Base-by-base conservation (phyloP, 2,888 invertebrate genomes). In the Oxyscelio sp. region DNA sequence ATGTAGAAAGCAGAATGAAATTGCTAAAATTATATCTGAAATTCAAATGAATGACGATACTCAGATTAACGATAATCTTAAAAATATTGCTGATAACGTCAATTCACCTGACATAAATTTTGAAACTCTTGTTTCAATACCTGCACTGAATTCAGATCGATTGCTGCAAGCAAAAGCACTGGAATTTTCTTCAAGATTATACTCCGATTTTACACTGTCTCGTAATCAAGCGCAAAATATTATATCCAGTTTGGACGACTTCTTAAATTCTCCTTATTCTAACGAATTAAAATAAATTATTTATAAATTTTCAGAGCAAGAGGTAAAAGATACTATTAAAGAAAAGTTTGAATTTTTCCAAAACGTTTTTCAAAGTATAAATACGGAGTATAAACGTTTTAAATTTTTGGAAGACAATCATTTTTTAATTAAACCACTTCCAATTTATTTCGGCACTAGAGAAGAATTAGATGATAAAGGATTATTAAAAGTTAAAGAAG, bases 341-440 rank as follows among this genome's bases (percentile, higher is more conserved):
- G 45, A 43, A 40, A 3, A 61, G 8, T 45, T 61, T 27, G 31
- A 74, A 5, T 19, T 5, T 4, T 38, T 75, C 31, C 65, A 75
- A 65, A 15, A 63, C 0, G 13, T 56, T 24, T 75, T 75, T 22
- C 15, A 11, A 19, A 17, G 56, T 21, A 27, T 75, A 5, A 24
- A 19, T 27, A 38, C 74, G 8, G 74, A 74, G 56, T 24, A 74
- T 19, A 74, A 74, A 24, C 74, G 65, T 45, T 40, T 75, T n/a
- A 31, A 65, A 58, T 65, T 56, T 34, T 45, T 58, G n/a, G 50
- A 75, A 45, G 15, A 48, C 19, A 63, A 63, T 21, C 54, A 54
- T n/a, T 17, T 54, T 11, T 54, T 22, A 17, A 63, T 74, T 31
- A 52, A 52, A 43, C 54, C 61, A 9, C 5, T 52, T n/a, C 19